A percentile compares a stretch with the other conserved stretches of the same genome.
These are phyloP conservation scores for Aphodius granarius DNA, from an alignment of 2,888 invertebrate genomes.

Conservation along the genomic window DNA sequence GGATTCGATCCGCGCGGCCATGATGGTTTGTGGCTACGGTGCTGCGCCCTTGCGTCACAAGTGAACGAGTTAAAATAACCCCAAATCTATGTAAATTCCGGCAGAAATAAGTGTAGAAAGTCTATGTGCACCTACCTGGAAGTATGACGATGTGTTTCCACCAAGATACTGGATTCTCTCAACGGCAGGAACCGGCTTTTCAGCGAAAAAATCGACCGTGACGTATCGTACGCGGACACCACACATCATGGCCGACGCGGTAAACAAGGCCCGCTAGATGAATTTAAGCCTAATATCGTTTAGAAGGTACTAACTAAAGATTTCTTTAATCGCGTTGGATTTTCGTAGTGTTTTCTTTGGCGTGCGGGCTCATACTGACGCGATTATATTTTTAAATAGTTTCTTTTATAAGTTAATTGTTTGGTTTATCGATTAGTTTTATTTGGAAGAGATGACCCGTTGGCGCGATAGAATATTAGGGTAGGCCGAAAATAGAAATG, in stretches of 20 bases:
- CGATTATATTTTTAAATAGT: neutral
- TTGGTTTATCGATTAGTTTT: neutral
- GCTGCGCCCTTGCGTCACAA: slow-evolving; percentile 41
- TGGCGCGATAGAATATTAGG: neutral
- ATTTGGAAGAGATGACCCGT: too few species aligned
- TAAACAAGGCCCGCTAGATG: neutral
- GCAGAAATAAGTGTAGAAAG: slow-evolving; percentile 16
- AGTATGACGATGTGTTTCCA: slow-evolving; percentile 10
- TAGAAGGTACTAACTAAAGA: neutral
- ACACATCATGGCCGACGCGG: neutral
- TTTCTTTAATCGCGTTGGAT: neutral
- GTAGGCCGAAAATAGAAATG: neutral
- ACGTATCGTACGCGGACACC: neutral
- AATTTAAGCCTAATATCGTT: neutral
- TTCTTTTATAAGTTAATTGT: neutral
- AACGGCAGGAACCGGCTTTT: neutral
- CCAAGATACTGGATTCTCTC: neutral
- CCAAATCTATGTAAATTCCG: neutral
- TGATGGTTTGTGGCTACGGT: slow-evolving; percentile 50
- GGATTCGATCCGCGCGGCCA: slow-evolving; percentile 43
- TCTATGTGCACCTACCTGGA: slow-evolving; percentile 23
- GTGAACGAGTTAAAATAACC: neutral
- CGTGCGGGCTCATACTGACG: too few species aligned
- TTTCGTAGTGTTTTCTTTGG: neutral
- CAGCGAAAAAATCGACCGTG: neutral